phyloP scores from a whole-genome alignment of 2,113 vertebrate genomes.

The Microcebus lehilahytsara region DNA sequence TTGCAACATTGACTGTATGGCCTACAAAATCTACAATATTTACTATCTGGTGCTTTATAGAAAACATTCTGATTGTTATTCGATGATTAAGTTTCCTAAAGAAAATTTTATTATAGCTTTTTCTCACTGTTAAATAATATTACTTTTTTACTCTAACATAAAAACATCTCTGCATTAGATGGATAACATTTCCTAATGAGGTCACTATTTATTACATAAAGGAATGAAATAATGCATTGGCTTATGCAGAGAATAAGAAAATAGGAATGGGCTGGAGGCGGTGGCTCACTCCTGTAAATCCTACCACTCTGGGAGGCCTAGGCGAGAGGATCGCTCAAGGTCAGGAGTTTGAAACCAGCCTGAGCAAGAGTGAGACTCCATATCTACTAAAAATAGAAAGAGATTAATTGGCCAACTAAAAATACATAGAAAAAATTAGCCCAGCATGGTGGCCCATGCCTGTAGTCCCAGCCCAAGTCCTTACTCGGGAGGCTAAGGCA shows the following conservation, averaged over 20 bases:
- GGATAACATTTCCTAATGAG: not conserved
- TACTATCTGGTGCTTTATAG: not conserved
- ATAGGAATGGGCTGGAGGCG: not conserved
- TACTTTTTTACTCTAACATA: not conserved
- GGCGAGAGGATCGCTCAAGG: too few species aligned
- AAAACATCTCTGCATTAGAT: slow-evolving; percentile 34
- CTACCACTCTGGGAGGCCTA: too few species aligned
- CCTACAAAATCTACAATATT: not conserved
- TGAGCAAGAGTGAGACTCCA: too few species aligned
- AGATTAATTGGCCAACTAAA: too few species aligned
- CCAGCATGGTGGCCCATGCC: too few species aligned
- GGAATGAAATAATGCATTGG: not conserved
- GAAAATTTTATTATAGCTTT: not conserved
- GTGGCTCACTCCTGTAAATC: too few species aligned
- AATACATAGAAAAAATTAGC: too few species aligned
- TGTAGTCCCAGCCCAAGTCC: too few species aligned
- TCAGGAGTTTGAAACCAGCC: too few species aligned
- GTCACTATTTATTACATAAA: slow-evolving; percentile 27
- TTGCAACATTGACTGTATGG: not conserved
- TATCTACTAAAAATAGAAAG: too few species aligned
- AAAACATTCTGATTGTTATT: slow-evolving; percentile 7
- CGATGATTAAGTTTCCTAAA: not conserved
- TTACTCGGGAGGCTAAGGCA: too few species aligned
- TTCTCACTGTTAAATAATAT: not conserved
- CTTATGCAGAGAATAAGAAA: slow-evolving; percentile 23